These are phyloP conservation scores for Drosophila kambysellisi DNA, from an alignment of 2,888 invertebrate genomes.

Conservation along the genomic window DNA sequence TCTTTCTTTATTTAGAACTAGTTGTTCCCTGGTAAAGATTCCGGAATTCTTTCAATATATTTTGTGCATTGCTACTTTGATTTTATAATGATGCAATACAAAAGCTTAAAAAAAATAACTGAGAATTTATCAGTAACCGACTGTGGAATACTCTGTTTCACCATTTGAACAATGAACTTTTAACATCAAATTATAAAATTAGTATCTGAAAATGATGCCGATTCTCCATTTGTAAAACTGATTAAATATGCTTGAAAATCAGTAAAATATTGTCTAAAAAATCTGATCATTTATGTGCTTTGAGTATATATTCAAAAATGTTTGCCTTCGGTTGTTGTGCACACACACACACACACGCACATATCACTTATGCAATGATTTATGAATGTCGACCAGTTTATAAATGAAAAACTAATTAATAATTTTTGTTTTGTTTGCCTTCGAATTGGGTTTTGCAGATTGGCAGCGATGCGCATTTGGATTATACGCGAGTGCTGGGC, in stretches of 20 bases:
- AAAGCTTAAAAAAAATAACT: no score
- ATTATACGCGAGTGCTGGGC: slow-evolving; percentile 85
- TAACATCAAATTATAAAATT: not conserved
- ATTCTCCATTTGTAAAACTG: no score
- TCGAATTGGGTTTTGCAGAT: slow-evolving; percentile 58
- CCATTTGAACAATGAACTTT: no score
- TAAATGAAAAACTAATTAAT: not conserved
- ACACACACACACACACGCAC: not conserved
- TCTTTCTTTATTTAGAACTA: no score
- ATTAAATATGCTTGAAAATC: not conserved
- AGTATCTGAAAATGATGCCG: not conserved
- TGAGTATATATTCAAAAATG: not conserved
- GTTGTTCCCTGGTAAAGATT: no score
- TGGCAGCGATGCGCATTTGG: slow-evolving; percentile 83
- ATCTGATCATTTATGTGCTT: not conserved
- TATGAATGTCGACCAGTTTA: not conserved
- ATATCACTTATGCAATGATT: not conserved
- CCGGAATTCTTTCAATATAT: no score
- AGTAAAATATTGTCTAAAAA: not conserved
- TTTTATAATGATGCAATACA: no score
- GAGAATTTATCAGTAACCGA: no score
- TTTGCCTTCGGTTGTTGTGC: slow-evolving; percentile 2
- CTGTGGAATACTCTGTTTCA: no score
- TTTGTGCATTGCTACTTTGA: no score
- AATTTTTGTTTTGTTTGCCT: not conserved